Evolutionary conservation across 2,797 vertebrate genomes (phyloP).

Genomic region (Sebastes glaucus): DNA sequence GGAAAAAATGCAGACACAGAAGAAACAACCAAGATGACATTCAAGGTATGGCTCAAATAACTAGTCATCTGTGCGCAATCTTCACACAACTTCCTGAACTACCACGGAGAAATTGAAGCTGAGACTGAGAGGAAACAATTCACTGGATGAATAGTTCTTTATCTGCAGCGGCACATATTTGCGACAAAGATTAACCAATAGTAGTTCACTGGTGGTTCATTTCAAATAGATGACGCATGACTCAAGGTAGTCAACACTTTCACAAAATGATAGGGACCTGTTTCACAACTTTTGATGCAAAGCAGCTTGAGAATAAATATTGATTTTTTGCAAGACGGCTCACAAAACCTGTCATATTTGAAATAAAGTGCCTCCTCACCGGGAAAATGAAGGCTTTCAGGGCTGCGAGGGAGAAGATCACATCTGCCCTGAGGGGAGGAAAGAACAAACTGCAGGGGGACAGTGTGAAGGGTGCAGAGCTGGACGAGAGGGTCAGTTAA

Average conservation of each 20-base stretch:
- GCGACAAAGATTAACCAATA: conserved; percentile 40
- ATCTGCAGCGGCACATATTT: background rate
- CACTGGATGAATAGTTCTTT: background rate
- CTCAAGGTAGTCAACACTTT: background rate
- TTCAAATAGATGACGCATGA: conserved; percentile 39
- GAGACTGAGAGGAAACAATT: background rate
- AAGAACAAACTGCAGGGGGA: conserved; percentile 35
- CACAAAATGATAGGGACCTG: background rate
- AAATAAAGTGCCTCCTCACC: conserved; percentile 54
- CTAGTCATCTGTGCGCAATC: conserved; percentile 17
- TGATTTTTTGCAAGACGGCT: background rate
- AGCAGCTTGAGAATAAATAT: background rate
- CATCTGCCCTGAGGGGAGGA: conserved; percentile 40
- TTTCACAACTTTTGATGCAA: conserved; percentile 12
- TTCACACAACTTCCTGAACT: conserved; percentile 3
- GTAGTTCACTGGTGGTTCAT: conserved; percentile 21
- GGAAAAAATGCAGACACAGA: background rate
- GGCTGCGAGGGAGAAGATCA: conserved; percentile 46
- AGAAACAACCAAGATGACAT: background rate
- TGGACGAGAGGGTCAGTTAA: conserved; percentile 21
- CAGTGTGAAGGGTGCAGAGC: conserved; percentile 27
- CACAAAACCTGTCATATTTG: conserved; percentile 11
- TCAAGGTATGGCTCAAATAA: background rate
- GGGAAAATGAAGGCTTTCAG: conserved; percentile 45
- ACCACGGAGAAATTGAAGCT: background rate